phyloP scores from a whole-genome alignment of 2,888 invertebrate genomes.

The Lochmaea capreae region DNA sequence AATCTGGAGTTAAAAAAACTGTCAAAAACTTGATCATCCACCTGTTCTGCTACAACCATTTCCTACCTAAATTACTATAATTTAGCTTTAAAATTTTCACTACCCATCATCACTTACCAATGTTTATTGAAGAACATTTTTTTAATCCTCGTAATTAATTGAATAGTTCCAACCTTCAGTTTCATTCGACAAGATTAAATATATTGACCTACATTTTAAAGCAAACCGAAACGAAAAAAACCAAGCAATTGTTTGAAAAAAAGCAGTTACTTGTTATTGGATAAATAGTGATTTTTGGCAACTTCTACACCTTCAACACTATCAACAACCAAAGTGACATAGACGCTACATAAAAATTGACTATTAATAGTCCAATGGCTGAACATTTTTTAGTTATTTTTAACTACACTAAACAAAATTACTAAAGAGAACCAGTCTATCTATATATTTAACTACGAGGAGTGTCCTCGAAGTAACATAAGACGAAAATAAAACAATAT shows the following conservation, averaged over 20 bases:
- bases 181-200: neutral
- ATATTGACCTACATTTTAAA: neutral
- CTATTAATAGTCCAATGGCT: constrained; percentile 9
- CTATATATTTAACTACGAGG: constrained; percentile 3
- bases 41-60: too few species aligned
- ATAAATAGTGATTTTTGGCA: constrained; percentile 6
- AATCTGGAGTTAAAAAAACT: too few species aligned
- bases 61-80: too few species aligned
- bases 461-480: neutral
- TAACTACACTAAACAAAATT: constrained; percentile 5
- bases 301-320: constrained; percentile 4
- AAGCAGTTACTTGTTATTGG: neutral
- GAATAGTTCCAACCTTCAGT: neutral
- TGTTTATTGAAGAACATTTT: too few species aligned
- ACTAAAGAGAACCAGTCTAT: neutral
- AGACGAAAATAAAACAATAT: neutral
- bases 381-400: constrained; percentile 9
- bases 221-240: neutral
- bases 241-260: neutral
- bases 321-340: constrained; percentile 16
- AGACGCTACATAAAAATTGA: constrained; percentile 12
- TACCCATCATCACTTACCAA: too few species aligned
- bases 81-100: too few species aligned
- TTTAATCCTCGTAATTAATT: neutral
- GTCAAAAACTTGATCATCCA: too few species aligned